These are phyloP conservation scores for Cryptus viduatorius DNA, from an alignment of 2,888 invertebrate genomes.

Conservation along the genomic window DNA sequence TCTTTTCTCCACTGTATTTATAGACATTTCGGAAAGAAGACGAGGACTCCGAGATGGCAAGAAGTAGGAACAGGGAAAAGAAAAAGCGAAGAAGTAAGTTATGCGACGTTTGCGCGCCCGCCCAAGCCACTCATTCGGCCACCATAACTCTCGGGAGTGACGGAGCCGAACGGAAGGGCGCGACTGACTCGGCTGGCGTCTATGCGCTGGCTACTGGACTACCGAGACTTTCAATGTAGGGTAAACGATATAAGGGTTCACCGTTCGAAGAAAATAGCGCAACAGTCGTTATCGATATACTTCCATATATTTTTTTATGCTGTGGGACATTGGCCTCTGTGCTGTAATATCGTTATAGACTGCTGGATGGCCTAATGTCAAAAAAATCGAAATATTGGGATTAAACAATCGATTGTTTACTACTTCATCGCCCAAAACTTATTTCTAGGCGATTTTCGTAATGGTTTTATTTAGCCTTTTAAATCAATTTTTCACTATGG, in stretches of 20 bases:
- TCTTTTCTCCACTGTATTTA: conserved; percentile 74
- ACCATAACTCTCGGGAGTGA: conserved; percentile 83
- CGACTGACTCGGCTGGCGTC: conserved; percentile 51
- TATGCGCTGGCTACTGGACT: conserved; percentile 43
- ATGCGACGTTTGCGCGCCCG: conserved; percentile 84
- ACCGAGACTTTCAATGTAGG: conserved; percentile 27
- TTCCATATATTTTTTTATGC: not conserved
- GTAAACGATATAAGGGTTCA: conserved; percentile 32
- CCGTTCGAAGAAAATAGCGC: not conserved
- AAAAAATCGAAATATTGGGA: not conserved
- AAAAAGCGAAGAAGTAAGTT: conserved; percentile 81
- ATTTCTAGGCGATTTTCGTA: no score
- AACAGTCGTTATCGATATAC: not conserved
- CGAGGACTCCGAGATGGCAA: conserved; percentile 58
- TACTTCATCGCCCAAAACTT: not conserved
- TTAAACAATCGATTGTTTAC: not conserved
- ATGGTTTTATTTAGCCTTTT: no score
- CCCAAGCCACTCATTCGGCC: conserved; percentile 84
- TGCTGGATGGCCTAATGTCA: not conserved
- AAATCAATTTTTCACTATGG: no score
- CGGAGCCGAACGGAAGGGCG: conserved; percentile 84
- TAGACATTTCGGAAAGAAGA: conserved; percentile 82
- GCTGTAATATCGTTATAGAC: not conserved
- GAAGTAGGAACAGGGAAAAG: conserved; percentile 57
- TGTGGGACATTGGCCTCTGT: not conserved